Percentiles rank a stretch among this genome's conserved stretches.
These are phyloP conservation scores for Dicerorhinus sumatrensis DNA, from an alignment of 2,113 vertebrate species.

Conservation along the genomic window DNA sequence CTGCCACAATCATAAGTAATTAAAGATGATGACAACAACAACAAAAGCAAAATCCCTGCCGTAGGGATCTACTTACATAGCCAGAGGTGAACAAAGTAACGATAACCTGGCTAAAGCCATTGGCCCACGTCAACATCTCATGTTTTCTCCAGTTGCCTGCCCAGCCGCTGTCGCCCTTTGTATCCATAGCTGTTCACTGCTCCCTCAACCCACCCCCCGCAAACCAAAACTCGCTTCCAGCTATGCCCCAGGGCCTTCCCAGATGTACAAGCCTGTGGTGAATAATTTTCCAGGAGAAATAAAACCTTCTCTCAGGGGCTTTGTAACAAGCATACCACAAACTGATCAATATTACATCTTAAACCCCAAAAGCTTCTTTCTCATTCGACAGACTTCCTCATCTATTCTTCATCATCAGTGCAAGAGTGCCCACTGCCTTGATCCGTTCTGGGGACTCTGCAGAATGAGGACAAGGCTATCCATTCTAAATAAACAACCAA, in stretches of 20 bases:
- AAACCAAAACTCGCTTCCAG: neutral
- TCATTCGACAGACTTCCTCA: neutral
- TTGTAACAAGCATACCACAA: neutral
- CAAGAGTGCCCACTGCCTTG: neutral
- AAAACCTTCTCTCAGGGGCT: neutral
- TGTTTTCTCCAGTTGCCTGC: no score
- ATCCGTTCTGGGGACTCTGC: neutral
- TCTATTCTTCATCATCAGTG: neutral
- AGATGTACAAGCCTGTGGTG: neutral
- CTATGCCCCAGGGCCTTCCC: neutral
- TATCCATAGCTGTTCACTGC: neutral
- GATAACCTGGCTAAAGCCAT: no score
- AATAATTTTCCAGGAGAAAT: neutral
- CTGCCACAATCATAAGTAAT: neutral
- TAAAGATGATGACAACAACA: neutral
- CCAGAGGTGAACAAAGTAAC: neutral
- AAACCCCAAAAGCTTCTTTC: neutral
- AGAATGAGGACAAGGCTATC: neutral
- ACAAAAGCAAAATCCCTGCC: no score
- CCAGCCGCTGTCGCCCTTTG: neutral
- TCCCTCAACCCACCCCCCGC: rapidly evolving
- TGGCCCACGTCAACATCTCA: rapidly evolving
- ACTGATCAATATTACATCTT: neutral
- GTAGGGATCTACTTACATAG: neutral
- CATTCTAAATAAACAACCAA: neutral